A percentile compares a stretch with the other conserved stretches of the same genome.
phyloP scores from a whole-genome alignment of 2,797 vertebrate species.

The Buceros bicornis region DNA sequence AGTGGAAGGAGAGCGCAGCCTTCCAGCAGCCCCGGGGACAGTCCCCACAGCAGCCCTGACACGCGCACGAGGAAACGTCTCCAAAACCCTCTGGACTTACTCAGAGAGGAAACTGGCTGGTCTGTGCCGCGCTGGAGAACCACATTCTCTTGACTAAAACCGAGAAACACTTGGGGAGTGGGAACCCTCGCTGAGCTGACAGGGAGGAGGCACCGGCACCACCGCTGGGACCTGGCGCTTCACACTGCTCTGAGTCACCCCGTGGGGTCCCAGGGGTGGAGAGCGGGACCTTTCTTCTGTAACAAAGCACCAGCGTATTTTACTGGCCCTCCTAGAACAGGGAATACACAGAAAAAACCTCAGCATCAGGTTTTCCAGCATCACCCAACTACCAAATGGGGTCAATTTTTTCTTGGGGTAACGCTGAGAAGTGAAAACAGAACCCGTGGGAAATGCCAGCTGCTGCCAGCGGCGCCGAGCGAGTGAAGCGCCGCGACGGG shows the following conservation, averaged over 20 bases:
- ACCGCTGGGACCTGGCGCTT: fast-evolving
- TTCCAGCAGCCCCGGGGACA: fast-evolving
- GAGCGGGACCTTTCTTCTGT: background rate
- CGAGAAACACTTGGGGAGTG: fast-evolving
- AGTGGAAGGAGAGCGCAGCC: fast-evolving
- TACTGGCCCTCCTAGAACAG: background rate
- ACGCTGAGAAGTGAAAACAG: background rate
- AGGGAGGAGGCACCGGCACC: fast-evolving
- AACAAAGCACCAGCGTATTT: background rate
- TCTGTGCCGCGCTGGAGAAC: too few species aligned
- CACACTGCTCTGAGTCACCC: background rate
- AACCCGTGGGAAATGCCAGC: background rate
- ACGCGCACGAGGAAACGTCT: fast-evolving
- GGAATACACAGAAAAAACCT: background rate
- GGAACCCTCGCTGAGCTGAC: background rate
- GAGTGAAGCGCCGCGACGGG: fast-evolving
- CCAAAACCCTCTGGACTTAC: fast-evolving
- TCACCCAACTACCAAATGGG: background rate
- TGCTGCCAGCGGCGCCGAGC: background rate
- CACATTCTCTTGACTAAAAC: fast-evolving
- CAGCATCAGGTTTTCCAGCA: background rate
- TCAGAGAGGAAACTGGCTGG: background rate
- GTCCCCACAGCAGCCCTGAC: fast-evolving
- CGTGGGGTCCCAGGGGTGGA: background rate
- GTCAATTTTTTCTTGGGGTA: background rate